Conservation (phyloP, 1,140 invertebrate species). For the Panagrolaimus sp. region DNA sequence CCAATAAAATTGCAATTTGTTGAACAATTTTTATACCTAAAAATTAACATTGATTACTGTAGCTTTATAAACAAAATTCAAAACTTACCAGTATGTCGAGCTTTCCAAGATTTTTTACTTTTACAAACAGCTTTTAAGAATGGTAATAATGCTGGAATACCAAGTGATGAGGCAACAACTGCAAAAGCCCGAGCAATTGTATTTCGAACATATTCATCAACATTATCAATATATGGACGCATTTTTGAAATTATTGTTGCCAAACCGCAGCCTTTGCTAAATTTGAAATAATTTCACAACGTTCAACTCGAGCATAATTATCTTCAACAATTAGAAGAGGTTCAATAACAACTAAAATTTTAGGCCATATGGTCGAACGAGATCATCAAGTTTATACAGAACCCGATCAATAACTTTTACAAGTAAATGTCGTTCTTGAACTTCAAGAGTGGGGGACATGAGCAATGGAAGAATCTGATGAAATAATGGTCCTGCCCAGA, state of each 20-base stretch:
- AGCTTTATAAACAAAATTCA: constrained; percentile 20
- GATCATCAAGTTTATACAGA: constrained; percentile 94
- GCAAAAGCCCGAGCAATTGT: constrained; percentile 98
- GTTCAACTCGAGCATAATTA: constrained; percentile 96
- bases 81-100: constrained; percentile 79
- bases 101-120: constrained; percentile 99
- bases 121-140: constrained; percentile 98
- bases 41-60: constrained; percentile 1
- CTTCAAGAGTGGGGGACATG: constrained; percentile 98
- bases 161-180: constrained; percentile 94
- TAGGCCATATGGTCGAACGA: constrained; percentile 99
- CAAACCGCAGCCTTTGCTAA: constrained; percentile 96
- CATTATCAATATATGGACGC: constrained; percentile 99
- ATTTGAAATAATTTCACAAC: constrained; percentile 96
- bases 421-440: constrained; percentile 96
- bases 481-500: constrained; percentile 93
- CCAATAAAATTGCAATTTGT: constrained; percentile 99
- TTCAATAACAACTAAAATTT: constrained; percentile 95
- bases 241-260: constrained; percentile 99
- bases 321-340: constrained; percentile 98
- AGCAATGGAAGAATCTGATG: constrained; percentile 96
- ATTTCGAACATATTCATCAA: constrained; percentile 98
- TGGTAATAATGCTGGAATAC: constrained; percentile 91
- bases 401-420: constrained; percentile 99
- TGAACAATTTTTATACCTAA: constrained; percentile 92